A percentile compares a stretch with the other conserved stretches of the same genome.
Evolutionary conservation across 1,140 invertebrate species (phyloP).

Genomic region (Artemia franciscana): DNA sequence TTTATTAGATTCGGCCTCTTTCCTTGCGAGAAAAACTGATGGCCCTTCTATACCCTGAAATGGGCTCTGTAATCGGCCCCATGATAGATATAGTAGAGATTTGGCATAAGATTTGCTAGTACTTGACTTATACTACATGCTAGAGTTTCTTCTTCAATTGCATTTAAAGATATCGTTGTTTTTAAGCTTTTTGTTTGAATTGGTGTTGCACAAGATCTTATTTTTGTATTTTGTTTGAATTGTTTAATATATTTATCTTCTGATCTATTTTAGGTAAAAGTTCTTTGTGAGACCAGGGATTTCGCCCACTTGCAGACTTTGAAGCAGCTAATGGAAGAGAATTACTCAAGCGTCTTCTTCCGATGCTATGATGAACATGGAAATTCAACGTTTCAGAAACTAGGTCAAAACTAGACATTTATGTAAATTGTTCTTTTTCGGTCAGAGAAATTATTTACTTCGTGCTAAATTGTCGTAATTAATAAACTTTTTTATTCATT

Average conservation of each 20-base stretch:
- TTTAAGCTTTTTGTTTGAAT: too few relatives aligned
- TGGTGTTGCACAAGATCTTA: neutral
- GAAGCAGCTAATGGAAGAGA: constrained; percentile 29
- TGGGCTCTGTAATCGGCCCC: too few relatives aligned
- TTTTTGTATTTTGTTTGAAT: neutral
- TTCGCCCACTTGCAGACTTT: constrained; percentile 43
- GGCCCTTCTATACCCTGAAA: too few relatives aligned
- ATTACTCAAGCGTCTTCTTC: constrained; percentile 28
- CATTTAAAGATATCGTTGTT: neutral
- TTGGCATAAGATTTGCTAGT: too few relatives aligned
- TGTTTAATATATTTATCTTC: neutral
- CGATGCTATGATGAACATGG: neutral
- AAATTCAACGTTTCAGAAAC: neutral
- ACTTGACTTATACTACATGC: neutral
- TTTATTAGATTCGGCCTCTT: too few relatives aligned
- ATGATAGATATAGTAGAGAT: too few relatives aligned
- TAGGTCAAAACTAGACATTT: neutral
- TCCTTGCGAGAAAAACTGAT: too few relatives aligned
- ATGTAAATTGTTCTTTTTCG: too few relatives aligned
- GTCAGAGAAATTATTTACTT: too few relatives aligned
- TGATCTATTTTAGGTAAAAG: constrained; percentile 35
- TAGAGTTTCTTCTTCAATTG: neutral
- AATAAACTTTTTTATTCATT: too few relatives aligned
- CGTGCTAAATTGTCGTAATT: too few relatives aligned
- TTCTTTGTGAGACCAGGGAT: constrained; percentile 62